Conservation (phyloP, 1,140 invertebrate species). For the Nephotettix cincticeps region DNA sequence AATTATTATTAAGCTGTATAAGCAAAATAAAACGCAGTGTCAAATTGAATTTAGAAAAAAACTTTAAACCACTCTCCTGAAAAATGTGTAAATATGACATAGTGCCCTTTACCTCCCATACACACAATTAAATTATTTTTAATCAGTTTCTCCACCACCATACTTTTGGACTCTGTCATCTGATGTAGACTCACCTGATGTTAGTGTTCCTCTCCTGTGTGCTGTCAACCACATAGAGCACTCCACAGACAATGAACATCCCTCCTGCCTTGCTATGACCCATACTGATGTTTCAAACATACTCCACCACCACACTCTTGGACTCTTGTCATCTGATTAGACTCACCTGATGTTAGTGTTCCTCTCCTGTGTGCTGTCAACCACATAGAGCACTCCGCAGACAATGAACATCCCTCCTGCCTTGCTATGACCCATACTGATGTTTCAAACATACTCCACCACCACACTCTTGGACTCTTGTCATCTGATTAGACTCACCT, state of each 20-base stretch:
- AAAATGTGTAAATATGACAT: neutral
- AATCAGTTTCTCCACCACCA: no score
- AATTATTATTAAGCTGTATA: no score
- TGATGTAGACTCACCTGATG: no score
- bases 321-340: no score
- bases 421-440: slow-evolving; percentile 88
- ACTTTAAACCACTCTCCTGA: no score
- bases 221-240: slow-evolving; percentile 88
- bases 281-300: slow-evolving; percentile 92
- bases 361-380: slow-evolving; percentile 79
- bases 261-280: slow-evolving; percentile 87
- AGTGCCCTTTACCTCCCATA: slow-evolving; percentile 21
- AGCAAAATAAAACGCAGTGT: no score
- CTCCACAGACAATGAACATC: slow-evolving; percentile 94
- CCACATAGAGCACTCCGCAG: slow-evolving; percentile 89
- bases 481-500: slow-evolving; percentile 52
- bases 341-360: slow-evolving; percentile 83
- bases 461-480: no score
- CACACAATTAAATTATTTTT: neutral
- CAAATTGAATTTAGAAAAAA: no score
- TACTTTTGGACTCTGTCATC: no score
- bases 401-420: slow-evolving; percentile 93
- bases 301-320: no score
- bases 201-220: slow-evolving; percentile 76
- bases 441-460: no score